Conservation (phyloP, 2,888 invertebrate species). For the Mellilla xanthometata region DNA sequence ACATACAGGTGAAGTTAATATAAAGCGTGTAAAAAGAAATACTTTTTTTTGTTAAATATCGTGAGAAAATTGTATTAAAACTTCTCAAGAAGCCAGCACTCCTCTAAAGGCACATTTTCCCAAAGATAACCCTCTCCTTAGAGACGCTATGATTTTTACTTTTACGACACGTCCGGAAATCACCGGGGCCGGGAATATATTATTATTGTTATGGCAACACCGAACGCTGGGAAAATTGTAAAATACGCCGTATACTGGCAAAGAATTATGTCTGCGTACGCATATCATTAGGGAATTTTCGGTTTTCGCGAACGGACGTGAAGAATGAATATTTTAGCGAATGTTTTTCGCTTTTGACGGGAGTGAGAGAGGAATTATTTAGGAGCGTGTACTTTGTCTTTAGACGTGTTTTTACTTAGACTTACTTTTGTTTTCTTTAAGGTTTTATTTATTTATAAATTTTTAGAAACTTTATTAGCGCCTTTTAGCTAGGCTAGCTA, state of each 20-base stretch:
- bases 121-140: conserved; percentile 46
- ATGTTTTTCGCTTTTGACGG: conserved; percentile 32
- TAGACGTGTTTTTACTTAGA: conserved; percentile 21
- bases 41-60: too few relatives aligned
- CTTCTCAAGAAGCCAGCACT: neutral
- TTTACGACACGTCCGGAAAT: conserved; percentile 73
- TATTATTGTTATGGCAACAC: conserved; percentile 78
- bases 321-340: conserved; percentile 61
- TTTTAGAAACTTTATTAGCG: too few relatives aligned
- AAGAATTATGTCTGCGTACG: conserved; percentile 59
- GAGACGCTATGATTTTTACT: conserved; percentile 74
- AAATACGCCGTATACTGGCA: conserved; percentile 63
- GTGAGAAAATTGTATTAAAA: neutral
- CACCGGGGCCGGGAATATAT: conserved; percentile 76
- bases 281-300: conserved; percentile 69
- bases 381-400: conserved; percentile 14
- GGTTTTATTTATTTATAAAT: too few relatives aligned
- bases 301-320: conserved; percentile 47
- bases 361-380: conserved; percentile 19
- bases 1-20: too few relatives aligned
- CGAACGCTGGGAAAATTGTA: conserved; percentile 70
- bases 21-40: too few relatives aligned
- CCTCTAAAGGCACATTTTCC: conserved; percentile 10
- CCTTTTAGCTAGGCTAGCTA: too few relatives aligned
- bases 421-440: neutral